phyloP scores from a whole-genome alignment of 2,113 vertebrate species.

The Rhegmatorhina hoffmannsi region DNA sequence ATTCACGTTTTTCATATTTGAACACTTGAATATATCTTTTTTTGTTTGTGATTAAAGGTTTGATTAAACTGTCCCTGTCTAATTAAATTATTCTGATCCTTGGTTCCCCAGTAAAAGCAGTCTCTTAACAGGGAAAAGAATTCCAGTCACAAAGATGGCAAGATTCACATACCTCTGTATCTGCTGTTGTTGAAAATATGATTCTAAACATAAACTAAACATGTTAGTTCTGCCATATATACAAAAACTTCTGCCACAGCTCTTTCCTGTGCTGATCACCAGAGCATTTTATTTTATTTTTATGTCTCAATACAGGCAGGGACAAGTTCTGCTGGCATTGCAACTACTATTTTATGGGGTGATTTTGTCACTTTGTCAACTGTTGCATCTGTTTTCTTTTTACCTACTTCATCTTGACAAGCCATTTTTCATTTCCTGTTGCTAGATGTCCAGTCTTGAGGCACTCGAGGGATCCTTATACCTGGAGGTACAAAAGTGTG shows the following conservation, averaged over 20 bases:
- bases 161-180: not conserved
- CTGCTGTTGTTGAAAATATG: not conserved
- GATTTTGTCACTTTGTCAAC: not conserved
- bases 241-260: not conserved
- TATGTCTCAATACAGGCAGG: not conserved
- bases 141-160: not conserved
- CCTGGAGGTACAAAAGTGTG: not conserved
- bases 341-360: accelerated
- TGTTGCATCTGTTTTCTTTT: not conserved
- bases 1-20: not conserved
- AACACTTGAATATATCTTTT: not conserved
- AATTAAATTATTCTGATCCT: not conserved
- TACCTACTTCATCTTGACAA: not conserved
- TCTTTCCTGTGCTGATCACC: accelerated
- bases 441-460: not conserved
- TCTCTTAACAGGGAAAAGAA: not conserved
- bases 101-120: not conserved
- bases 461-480: not conserved
- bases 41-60: not conserved
- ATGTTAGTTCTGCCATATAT: not conserved
- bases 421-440: not conserved
- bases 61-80: not conserved
- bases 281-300: not conserved
- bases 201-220: not conserved
- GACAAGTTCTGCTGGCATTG: not conserved